Conservation (phyloP, 1,140 invertebrate species). For the Campodea augens region DNA sequence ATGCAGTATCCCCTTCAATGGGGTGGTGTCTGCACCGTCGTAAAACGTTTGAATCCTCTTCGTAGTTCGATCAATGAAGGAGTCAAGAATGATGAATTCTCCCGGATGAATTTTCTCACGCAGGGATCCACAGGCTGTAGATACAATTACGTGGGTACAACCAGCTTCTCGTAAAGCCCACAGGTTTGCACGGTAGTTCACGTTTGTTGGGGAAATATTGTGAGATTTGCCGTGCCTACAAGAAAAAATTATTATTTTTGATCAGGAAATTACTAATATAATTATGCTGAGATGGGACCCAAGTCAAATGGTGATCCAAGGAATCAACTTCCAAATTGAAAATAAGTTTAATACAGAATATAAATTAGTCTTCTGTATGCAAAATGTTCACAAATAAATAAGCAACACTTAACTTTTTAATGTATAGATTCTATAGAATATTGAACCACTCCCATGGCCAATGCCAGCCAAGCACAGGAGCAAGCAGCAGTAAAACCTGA, state of each 20-base stretch:
- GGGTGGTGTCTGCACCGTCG: constrained; percentile 43
- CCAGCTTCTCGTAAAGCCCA: constrained; percentile 74
- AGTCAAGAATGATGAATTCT: constrained; percentile 73
- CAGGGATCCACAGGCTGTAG: constrained; percentile 83
- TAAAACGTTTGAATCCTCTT: constrained; percentile 69
- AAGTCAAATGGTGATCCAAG: no score
- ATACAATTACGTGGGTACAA: constrained; percentile 56
- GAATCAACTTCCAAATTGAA: no score
- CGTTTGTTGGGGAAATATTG: constrained; percentile 49
- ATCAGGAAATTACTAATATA: constrained; percentile 3
- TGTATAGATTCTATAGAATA: no score
- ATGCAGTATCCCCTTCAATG: constrained; percentile 67
- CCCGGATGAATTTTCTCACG: constrained; percentile 71
- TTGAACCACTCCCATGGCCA: no score
- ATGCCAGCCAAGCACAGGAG: no score
- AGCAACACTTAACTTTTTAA: no score
- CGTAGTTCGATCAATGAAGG: constrained; percentile 75
- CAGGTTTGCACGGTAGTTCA: constrained; percentile 95
- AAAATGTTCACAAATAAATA: no score
- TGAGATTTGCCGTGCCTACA: constrained; percentile 74
- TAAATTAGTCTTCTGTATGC: no score
- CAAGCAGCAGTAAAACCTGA: no score
- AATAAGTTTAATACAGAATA: no score
- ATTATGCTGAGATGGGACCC: not conserved
- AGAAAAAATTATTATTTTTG: no score